Percentiles rank a stretch among this genome's conserved stretches.
Conservation (phyloP, 2,797 vertebrate genomes). For the Dendrocincla fuliginosa region DNA sequence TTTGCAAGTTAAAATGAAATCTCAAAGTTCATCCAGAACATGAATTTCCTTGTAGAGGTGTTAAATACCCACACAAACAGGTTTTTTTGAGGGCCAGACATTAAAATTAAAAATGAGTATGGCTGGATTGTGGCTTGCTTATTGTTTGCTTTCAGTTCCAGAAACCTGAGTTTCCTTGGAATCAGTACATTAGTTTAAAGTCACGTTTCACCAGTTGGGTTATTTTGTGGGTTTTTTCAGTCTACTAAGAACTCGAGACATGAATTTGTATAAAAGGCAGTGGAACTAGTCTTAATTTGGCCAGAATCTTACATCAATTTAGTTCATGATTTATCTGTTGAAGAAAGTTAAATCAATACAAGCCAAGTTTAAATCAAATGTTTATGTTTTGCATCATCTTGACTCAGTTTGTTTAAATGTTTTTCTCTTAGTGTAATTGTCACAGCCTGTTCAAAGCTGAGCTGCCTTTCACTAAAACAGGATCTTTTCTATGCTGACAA, state of each 20-base stretch:
- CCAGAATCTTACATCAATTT: slow-evolving; percentile 30
- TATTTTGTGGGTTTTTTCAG: not conserved
- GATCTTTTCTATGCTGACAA: not conserved
- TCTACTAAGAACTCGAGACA: not conserved
- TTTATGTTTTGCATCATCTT: slow-evolving; percentile 55
- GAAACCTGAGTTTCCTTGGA: not conserved
- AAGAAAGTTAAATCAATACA: slow-evolving; percentile 38
- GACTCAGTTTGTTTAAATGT: slow-evolving; percentile 51
- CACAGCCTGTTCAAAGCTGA: not conserved
- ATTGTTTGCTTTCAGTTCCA: not conserved
- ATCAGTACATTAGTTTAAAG: not conserved
- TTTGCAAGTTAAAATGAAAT: not conserved
- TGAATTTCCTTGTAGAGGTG: not conserved
- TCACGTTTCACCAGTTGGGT: not conserved
- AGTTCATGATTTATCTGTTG: slow-evolving; percentile 54
- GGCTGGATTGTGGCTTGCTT: not conserved
- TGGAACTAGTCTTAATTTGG: not conserved
- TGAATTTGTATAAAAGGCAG: not conserved
- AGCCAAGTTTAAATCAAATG: slow-evolving; percentile 61
- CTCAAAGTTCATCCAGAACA: not conserved
- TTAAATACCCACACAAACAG: not conserved
- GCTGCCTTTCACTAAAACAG: not conserved
- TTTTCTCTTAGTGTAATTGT: not conserved
- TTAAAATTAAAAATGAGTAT: not conserved
- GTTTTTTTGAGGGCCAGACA: not conserved